phyloP scores from a whole-genome alignment of 2,888 invertebrate genomes.

The Lithophane semibrunnea region DNA sequence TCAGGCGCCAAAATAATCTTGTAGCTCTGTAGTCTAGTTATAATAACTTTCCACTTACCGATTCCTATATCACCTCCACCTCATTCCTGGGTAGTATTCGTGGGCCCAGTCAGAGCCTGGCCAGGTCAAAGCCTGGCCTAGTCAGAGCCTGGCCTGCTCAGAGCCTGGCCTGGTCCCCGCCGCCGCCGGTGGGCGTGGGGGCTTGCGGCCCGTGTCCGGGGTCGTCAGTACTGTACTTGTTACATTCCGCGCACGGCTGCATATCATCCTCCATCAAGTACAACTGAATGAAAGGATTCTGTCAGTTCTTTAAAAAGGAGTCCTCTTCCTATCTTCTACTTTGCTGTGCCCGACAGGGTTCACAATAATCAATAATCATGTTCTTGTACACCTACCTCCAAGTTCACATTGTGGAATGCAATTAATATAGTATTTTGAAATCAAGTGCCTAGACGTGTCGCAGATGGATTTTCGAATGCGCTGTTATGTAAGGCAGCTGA shows the following conservation, averaged over 20 bases:
- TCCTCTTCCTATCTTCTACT: background rate
- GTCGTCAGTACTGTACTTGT: conserved; percentile 57
- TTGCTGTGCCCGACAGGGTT: background rate
- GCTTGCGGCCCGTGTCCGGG: background rate
- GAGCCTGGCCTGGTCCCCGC: conserved; percentile 4
- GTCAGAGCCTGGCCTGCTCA: background rate
- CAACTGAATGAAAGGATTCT: conserved; percentile 65
- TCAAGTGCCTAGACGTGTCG: too few species aligned
- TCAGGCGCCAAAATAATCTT: background rate
- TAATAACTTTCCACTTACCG: conserved; percentile 8
- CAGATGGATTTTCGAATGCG: too few species aligned
- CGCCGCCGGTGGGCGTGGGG: conserved; percentile 29
- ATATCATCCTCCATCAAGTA: conserved; percentile 80
- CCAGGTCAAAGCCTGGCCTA: background rate
- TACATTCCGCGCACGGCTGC: conserved; percentile 81
- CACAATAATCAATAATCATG: background rate
- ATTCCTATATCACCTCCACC: background rate
- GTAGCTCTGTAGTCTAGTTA: background rate
- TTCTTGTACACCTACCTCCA: background rate
- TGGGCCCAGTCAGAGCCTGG: too few species aligned
- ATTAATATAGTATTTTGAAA: background rate
- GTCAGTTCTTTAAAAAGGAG: background rate
- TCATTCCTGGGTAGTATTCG: conserved; percentile 11
- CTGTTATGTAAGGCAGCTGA: too few species aligned
- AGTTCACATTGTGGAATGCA: background rate